Conservation (phyloP, 2,888 invertebrate genomes). For the Latrodectus elegans region DNA sequence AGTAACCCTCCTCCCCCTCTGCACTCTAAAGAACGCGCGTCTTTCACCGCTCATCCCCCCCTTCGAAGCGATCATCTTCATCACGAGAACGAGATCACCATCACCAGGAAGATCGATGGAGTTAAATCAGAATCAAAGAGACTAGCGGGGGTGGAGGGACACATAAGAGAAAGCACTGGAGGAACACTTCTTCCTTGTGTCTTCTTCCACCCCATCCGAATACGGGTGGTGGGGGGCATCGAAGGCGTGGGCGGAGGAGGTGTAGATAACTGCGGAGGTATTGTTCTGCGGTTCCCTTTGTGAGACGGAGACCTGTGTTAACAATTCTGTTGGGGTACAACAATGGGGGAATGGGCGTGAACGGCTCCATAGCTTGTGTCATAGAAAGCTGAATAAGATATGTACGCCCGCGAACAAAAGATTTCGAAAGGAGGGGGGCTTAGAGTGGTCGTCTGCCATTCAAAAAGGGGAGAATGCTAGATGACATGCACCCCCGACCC, state of each 20-base stretch:
- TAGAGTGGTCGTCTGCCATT: conserved; percentile 68
- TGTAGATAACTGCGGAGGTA: conserved; percentile 64
- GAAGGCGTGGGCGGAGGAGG: conserved; percentile 7
- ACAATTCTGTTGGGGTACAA: conserved; percentile 66
- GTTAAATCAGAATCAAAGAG: conserved; percentile 65
- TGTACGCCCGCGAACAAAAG: conserved; percentile 63
- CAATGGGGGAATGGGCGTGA: conserved; percentile 51
- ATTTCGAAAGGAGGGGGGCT: conserved; percentile 43
- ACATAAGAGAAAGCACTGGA: not conserved
- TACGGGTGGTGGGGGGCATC: not conserved
- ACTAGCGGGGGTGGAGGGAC: conserved; percentile 1
- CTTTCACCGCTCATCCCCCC: conserved; percentile 7
- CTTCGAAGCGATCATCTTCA: conserved; percentile 16
- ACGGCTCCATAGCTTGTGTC: conserved; percentile 54
- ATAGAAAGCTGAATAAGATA: conserved; percentile 67
- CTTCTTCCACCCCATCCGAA: not conserved
- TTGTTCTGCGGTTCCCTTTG: conserved; percentile 63
- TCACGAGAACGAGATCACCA: conserved; percentile 48
- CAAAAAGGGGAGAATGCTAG: conserved; percentile 42
- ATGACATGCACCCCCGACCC: conserved; percentile 36
- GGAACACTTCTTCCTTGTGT: not conserved
- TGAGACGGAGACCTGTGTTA: conserved; percentile 59
- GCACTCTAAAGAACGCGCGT: conserved; percentile 1
- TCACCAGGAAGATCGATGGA: conserved; percentile 45
- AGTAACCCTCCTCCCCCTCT: not conserved